Evolutionary conservation across 2,113 vertebrate genomes (phyloP).

Genomic region (Lepus americanus): DNA sequence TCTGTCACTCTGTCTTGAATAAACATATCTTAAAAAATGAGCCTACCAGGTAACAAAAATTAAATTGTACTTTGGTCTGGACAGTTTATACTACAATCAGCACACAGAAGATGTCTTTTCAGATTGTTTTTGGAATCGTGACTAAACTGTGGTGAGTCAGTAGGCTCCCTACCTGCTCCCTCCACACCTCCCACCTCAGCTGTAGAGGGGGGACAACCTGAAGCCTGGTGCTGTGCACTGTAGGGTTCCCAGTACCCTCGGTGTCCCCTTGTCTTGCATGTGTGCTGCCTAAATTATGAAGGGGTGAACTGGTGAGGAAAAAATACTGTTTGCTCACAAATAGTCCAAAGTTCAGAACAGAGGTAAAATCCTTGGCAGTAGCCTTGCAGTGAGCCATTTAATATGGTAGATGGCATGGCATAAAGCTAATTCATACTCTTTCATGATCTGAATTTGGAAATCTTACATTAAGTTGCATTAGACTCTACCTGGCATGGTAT

Average conservation of each 20-base stretch:
- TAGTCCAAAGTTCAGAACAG: not conserved
- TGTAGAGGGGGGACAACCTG: not conserved
- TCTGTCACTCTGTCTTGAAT: too few relatives aligned
- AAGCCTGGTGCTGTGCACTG: not conserved
- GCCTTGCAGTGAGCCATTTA: not conserved
- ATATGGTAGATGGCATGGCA: not conserved
- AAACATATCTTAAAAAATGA: too few relatives aligned
- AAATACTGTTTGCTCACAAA: not conserved
- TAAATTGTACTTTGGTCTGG: not conserved
- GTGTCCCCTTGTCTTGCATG: not conserved
- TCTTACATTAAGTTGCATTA: conserved; percentile 2
- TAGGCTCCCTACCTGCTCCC: too few relatives aligned
- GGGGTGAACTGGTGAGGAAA: not conserved
- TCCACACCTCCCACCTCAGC: not conserved
- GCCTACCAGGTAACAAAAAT: not conserved
- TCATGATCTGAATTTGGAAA: conserved; percentile 16
- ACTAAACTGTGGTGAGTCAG: too few relatives aligned
- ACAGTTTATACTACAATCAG: not conserved
- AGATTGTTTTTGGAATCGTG: not conserved
- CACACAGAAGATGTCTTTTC: not conserved
- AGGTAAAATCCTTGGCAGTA: not conserved
- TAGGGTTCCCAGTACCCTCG: too few relatives aligned
- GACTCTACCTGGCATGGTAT: not conserved
- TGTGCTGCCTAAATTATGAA: not conserved
- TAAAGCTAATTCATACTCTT: not conserved